Conservation (phyloP, 2,888 invertebrate species). For the Caenorhabditis imperialis region DNA sequence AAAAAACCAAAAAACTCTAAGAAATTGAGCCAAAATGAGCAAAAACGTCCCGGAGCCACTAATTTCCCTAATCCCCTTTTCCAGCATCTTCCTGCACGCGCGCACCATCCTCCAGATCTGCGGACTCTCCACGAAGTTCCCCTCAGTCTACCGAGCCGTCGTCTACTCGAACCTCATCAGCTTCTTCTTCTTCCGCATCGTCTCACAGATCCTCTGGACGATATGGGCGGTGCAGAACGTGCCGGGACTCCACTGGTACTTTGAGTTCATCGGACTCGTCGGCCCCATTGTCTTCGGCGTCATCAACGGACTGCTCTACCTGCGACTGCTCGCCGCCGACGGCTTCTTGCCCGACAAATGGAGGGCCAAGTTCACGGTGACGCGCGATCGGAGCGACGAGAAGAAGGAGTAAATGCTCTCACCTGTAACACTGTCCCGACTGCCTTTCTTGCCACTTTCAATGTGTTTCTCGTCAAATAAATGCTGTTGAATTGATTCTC, state of each 20-base stretch:
- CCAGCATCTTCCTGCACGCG: constrained; percentile 72
- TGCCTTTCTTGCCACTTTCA: constrained; percentile 43
- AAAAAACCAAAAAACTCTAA: constrained; percentile 5
- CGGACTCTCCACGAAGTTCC: constrained; percentile 48
- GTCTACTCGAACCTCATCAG: constrained; percentile 66
- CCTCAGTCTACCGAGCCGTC: constrained; percentile 51
- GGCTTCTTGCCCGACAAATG: constrained; percentile 62
- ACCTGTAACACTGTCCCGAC: constrained; percentile 58
- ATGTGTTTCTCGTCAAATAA: constrained; percentile 44
- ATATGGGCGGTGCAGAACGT: constrained; percentile 54
- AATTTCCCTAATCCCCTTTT: constrained; percentile 34
- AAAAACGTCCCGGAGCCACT: no score
- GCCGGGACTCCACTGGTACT: constrained; percentile 62
- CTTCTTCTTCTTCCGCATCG: constrained; percentile 71
- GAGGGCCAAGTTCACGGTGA: constrained; percentile 22
- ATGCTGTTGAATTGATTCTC: constrained; percentile 49
- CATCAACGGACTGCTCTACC: constrained; percentile 69
- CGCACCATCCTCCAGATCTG: constrained; percentile 72
- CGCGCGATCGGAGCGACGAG: constrained; percentile 23
- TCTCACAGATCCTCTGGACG: constrained; percentile 68
- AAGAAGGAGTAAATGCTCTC: constrained; percentile 15
- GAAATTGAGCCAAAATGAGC: no score
- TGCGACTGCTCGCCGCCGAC: constrained; percentile 71
- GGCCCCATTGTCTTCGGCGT: constrained; percentile 67
- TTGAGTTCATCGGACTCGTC: constrained; percentile 40